Evolutionary conservation across 30 jellyfish, hydroid and myxozoan species (phyloP), one percentile per base, ranked within the genome.

Genomic region (Aurelia sp.): DNA sequence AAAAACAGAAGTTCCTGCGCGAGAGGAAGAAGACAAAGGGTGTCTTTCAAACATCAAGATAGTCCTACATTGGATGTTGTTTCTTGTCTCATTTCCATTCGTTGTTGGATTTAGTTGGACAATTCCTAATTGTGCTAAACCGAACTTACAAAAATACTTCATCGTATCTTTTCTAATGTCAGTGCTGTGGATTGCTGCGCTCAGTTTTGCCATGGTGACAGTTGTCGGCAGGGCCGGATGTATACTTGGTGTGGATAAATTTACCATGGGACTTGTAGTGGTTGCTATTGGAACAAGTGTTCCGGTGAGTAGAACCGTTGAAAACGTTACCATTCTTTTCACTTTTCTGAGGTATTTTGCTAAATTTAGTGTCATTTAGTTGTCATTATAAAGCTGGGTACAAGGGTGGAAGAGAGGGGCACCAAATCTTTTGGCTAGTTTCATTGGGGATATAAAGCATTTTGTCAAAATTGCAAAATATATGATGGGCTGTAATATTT

Each of bases 231-330:
- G 99, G 63, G 91, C 96, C 81, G 99, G 99, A 19, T 94, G 99
- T 85, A 94, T 94, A 11, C 86, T 94, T 41, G 99, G 97, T 0
- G 90, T 94, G 35, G 99, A 94, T 61, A 83, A 84, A 67, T 94
- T 94, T 73, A 94, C 99, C 71, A 94, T 94, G 99, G 99, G 99
- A 40, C 89, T 94, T 20, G 99, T 94, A 24, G 97, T 94, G 58
- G 97, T 94, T 57, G 99, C 99, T 81, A 94, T 94, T 10, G 99
- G 99, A 77, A 94, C 99, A 11, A 94, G 99, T 83, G 89, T 94
- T 35, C 99, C 99, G 89, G 99, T 94, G 67, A 68, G 98, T 78
- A 41, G 13, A 15, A 30, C 11, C 15, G 16, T 24, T 4, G 3
- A 44, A 0, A 40, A 4, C 51, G 1, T 40, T 8, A 4, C 51